Base-by-base conservation (phyloP, 35 echinoderm and acorn worm genomes). In the Apostichopus parvimensis region DNA sequence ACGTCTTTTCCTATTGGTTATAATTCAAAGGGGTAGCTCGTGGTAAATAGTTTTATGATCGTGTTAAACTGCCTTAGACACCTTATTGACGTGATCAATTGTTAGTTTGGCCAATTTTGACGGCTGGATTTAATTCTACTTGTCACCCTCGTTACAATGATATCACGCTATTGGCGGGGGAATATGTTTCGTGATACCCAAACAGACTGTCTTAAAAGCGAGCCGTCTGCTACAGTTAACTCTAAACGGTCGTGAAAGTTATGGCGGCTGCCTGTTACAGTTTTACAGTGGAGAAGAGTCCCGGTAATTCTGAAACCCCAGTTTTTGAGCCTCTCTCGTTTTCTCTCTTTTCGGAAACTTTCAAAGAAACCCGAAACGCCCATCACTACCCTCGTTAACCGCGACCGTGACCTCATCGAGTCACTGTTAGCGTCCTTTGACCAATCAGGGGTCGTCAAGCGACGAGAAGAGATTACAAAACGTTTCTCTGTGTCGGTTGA, bases 111-210 rank as follows among this genome's bases (percentile, higher is more conserved):
- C 57, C 81, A 84, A 56, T 55, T 84, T 20, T 84, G 81, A 84
- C 53, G 55, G 54, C 14, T 82, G 34, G 7, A 6, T 45, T 45
- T 84, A 84, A 84, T 84, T 84, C 53, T 52, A 84, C 54, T 53
- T 84, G 81, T 84, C 81, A 84, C 34, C 58, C 56, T 21, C 8
- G 18, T 25, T 84, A 23, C 55, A 55, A 15, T 21, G 81, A 56
- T 84, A 84, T 84, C 81, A 84, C 81, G 81, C 81, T 58, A 84
- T 84, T 58, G 53, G 56, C 81, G 53, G 81, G 81, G 81, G 81
- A 84, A 56, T 59, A 58, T 53, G 20, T 18, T 6, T 59, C 81
- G 21, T 84, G 17, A 59, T 59, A 84, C n/a, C 5, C 56, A 80
- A 80, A 80, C 26, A 84, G 81, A n/a, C 57, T 84, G 14, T 22